Percentiles rank a stretch among this genome's conserved stretches.
These are phyloP conservation scores for Phyllostomus discolor DNA, from an alignment of 2,113 vertebrate species.

Conservation along the genomic window DNA sequence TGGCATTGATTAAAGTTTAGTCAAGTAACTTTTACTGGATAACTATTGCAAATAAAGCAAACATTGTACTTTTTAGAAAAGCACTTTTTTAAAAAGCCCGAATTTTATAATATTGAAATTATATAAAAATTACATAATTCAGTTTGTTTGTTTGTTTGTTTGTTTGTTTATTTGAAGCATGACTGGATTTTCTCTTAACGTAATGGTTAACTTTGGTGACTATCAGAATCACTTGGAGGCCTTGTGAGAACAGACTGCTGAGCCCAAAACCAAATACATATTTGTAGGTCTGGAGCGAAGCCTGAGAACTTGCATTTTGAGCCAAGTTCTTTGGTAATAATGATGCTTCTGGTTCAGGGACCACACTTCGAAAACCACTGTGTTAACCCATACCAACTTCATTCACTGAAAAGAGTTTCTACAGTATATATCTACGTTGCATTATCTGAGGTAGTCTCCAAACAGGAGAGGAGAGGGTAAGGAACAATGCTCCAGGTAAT, in stretches of 20 bases:
- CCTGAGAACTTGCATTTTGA: background rate
- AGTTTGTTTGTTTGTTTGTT: background rate
- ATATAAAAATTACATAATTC: background rate
- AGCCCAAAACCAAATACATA: background rate
- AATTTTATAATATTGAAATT: constrained; percentile 20
- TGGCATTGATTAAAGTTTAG: background rate
- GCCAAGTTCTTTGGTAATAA: background rate
- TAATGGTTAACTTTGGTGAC: background rate
- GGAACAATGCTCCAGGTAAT: background rate
- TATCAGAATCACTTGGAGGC: background rate
- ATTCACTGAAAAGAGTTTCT: background rate
- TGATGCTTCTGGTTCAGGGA: background rate
- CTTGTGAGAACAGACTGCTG: background rate
- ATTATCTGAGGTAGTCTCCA: background rate
- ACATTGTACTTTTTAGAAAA: background rate
- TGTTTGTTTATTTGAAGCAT: background rate
- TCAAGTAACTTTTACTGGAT: background rate
- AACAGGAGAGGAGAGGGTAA: background rate
- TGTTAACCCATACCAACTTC: background rate
- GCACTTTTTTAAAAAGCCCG: background rate
- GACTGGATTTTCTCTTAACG: background rate
- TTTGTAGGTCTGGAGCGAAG: background rate
- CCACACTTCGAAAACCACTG: background rate
- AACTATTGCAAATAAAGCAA: background rate
- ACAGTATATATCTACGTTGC: background rate